Percentiles rank a stretch among this genome's conserved stretches.
Conservation (phyloP, 2,797 vertebrate species). For the Heterohyrax brucei region DNA sequence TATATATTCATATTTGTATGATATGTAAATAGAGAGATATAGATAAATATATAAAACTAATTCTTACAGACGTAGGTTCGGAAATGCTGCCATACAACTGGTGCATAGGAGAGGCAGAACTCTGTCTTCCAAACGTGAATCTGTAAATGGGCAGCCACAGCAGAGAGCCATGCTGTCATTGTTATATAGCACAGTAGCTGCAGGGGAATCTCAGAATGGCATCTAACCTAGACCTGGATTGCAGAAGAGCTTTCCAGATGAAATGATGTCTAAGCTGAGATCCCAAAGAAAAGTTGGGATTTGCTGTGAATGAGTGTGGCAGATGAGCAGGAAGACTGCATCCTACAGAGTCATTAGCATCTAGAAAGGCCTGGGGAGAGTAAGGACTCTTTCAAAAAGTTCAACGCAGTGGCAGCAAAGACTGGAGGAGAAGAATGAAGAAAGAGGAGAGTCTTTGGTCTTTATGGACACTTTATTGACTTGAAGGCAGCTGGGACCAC, state of each 20-base stretch:
- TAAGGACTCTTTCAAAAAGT: not conserved
- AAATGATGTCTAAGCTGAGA: not conserved
- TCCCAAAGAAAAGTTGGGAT: not conserved
- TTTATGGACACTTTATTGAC: not conserved
- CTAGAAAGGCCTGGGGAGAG: not conserved
- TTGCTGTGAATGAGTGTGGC: not conserved
- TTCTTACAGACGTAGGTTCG: not conserved
- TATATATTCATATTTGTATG: not conserved
- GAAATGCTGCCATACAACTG: not conserved
- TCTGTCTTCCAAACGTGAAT: not conserved
- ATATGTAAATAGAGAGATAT: not conserved
- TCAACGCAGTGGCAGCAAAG: not conserved
- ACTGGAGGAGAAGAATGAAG: not conserved
- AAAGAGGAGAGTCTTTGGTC: not conserved
- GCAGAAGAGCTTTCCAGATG: not conserved
- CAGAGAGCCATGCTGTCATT: not conserved
- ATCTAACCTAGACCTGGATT: not conserved
- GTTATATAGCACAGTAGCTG: too few relatives aligned
- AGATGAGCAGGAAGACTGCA: not conserved
- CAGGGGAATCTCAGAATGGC: not conserved
- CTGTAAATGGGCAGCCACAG: not conserved
- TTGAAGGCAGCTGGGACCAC: too few relatives aligned
- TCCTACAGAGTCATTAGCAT: not conserved
- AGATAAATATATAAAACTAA: not conserved
- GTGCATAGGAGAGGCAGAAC: not conserved